phyloP scores from a whole-genome alignment of 2,797 vertebrate species.

The Neosilurus mollespiculum region DNA sequence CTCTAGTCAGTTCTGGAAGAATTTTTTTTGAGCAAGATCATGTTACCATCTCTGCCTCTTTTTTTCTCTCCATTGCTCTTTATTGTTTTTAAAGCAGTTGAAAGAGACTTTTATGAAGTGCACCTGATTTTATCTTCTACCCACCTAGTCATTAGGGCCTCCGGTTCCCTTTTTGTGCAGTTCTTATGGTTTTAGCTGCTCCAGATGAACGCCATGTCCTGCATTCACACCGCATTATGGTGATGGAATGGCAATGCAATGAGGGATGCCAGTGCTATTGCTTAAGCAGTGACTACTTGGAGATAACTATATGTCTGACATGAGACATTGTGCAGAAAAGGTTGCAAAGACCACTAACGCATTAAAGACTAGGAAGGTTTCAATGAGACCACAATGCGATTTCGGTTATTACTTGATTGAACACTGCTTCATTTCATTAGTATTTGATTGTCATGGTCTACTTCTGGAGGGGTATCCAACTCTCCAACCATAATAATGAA shows the following conservation, averaged over 20 bases:
- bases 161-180: neutral
- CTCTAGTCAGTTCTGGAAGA: neutral
- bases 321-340: neutral
- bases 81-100: neutral
- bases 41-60: too few relatives aligned
- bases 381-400: too few relatives aligned
- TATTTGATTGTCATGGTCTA: slow-evolving; percentile 14
- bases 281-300: neutral
- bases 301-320: neutral
- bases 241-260: slow-evolving; percentile 20
- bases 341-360: neutral
- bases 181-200: slow-evolving; percentile 51
- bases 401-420: neutral
- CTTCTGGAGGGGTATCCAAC: neutral
- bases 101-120: slow-evolving; percentile 13
- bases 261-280: neutral
- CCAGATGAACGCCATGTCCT: slow-evolving; percentile 21
- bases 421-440: neutral
- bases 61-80: neutral
- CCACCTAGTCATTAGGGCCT: slow-evolving; percentile 38
- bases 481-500: neutral
- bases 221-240: slow-evolving; percentile 53
- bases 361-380: neutral
- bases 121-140: slow-evolving; percentile 11
- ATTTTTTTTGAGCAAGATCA: neutral